Evolutionary conservation across 2,888 invertebrate species (phyloP), one percentile per base, ranked within the genome.

Genomic region (Netelia melanura): DNA sequence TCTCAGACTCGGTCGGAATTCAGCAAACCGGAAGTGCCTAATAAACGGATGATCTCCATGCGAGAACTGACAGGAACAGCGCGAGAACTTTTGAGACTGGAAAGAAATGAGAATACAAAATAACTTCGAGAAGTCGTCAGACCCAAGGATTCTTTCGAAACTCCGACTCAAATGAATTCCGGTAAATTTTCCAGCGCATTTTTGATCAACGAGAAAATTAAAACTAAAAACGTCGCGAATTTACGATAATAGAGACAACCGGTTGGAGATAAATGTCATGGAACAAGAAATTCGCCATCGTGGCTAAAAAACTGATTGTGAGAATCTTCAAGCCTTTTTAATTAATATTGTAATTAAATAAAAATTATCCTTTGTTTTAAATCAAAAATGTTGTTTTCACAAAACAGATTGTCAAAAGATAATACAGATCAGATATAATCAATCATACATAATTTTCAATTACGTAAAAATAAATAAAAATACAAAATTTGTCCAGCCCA

Each of bases 261-360:
- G 25, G 25, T 25, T 25, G 25, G 25, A 25, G 25, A 25, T 2
- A 38, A 52, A 78, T 5, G 70, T 82, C 48, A 58, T n/a, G 44
- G 58, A 81, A 70, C 43, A 58, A 58, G 70, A 78, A 62, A 61
- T 65, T 52, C 30, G 44, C 68, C 68, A 30, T 30, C 30, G 30
- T 65, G 58, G 58, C 38, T 14, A 48, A 3, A 58, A 65, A 65
- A 74, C 38, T 38, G 71, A 30, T 77, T 65, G 38, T 81, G 44
- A 43, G 30, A 30, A 3, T 30, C n/a, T 64, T 10, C 62, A 23
- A 61, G 23, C 70, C 64, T 62, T 56, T 30, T 21, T 65, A 72
- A 77, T 71, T n/a, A 58, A 10, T 71, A 82, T 52, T 65, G 65
- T 62, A 77, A 44, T 38, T 77, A 25, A 3, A 3, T 3, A 30